Percentiles rank a stretch among this genome's conserved stretches.
Conservation (phyloP, 2,888 invertebrate genomes). For the Eupithecia subfuscata region DNA sequence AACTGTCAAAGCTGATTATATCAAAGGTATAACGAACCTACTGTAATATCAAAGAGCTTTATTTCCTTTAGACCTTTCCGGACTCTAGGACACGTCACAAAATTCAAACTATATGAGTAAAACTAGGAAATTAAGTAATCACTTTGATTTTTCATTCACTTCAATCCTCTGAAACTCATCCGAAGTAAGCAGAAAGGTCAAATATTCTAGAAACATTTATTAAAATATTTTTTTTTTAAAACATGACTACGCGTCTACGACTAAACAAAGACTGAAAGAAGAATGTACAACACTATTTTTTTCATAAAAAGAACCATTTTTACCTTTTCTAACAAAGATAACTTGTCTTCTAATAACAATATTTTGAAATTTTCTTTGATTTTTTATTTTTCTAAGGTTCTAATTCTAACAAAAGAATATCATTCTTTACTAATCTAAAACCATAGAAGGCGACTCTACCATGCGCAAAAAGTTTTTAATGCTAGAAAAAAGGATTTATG, state of each 20-base stretch:
- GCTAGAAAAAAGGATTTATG: conserved; percentile 6
- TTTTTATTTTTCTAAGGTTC: too few species aligned
- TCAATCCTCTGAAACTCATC: not conserved
- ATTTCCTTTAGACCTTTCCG: too few species aligned
- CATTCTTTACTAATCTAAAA: too few species aligned
- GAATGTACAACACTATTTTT: not conserved
- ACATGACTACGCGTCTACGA: not conserved
- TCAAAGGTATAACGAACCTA: not conserved
- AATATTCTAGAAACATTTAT: not conserved
- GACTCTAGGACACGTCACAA: too few species aligned
- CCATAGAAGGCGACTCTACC: not conserved
- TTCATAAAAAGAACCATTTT: not conserved
- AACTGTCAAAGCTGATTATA: conserved; percentile 2
- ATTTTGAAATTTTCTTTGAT: not conserved
- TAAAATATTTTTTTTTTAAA: not conserved
- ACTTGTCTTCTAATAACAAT: not conserved
- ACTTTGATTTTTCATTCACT: too few species aligned
- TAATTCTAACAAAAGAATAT: too few species aligned
- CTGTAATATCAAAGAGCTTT: too few species aligned
- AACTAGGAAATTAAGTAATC: too few species aligned
- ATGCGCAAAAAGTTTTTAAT: not conserved
- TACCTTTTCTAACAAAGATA: not conserved
- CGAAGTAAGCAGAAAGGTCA: not conserved
- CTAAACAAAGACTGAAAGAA: not conserved
- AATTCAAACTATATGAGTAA: too few species aligned